Evolutionary conservation across 2,888 invertebrate species (phyloP), one percentile per base, ranked within the genome.

Genomic region (Heteromyza rotundicornis): DNA sequence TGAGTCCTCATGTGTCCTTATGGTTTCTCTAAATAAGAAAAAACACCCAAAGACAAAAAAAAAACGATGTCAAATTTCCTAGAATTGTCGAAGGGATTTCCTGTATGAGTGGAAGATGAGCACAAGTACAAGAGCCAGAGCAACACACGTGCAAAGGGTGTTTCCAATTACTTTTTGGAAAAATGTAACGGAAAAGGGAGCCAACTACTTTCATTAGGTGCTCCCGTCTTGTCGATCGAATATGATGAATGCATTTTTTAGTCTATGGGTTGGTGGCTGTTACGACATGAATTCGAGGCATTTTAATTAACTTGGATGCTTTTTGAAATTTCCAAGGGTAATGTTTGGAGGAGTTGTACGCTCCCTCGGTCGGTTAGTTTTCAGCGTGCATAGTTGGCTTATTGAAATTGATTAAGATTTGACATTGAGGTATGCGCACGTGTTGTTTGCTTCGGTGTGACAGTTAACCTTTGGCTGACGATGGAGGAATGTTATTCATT

Each of bases 11-110:
- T 24, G 32, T 44, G 54, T 61, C 61, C 59, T 63, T 61, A 61
- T 53, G 59, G 23, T 56, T 57, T 57, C 51, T 10, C n/a, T n/a
- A n/a, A n/a, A n/a, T n/a, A n/a, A n/a, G n/a, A n/a, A n/a, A n/a
- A n/a, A n/a, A n/a, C n/a, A n/a, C n/a, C n/a, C n/a, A n/a, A n/a
- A n/a, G n/a, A n/a, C n/a, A n/a, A n/a, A n/a, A 22, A 47, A 47
- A 60, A 65, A 64, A 62, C 57, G 59, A 36, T 64, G 59, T 51
- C 16, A 8, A 40, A 12, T 14, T 40, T 40, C 40, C 16, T 14
- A n/a, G 40, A 40, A 40, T 14, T 40, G 10, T 40, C 40, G 49
- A 22, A 49, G 57, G 60, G 67, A 70, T 70, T 73, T 73, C 70
- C 73, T 70, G 70, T 67, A n/a, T n/a, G 56, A 35, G 50, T 53